These are phyloP conservation scores for Vulpes vulpes DNA, from an alignment of 2,113 vertebrate species.

Conservation along the genomic window DNA sequence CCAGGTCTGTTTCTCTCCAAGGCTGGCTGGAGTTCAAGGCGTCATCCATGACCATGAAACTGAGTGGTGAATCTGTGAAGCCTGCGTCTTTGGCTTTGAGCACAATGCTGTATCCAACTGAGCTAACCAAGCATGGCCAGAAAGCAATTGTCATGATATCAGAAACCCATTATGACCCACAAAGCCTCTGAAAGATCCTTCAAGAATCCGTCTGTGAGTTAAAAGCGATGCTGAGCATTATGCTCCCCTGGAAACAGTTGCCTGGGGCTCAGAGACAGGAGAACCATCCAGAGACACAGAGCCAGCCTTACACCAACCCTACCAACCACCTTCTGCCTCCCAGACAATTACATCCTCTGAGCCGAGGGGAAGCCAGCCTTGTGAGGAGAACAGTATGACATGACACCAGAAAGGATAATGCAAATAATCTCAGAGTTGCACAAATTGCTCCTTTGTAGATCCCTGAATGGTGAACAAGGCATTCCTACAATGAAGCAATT, in stretches of 20 bases:
- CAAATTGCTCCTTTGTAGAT: not conserved
- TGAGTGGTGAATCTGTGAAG: not conserved
- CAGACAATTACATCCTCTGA: not conserved
- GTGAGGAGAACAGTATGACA: not conserved
- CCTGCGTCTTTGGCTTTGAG: conserved; percentile 15
- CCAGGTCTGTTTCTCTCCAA: not conserved
- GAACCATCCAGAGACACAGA: not conserved
- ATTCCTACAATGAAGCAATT: not conserved
- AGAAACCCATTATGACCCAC: conserved; percentile 47
- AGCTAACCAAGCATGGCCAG: conserved; percentile 34
- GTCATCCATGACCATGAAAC: not conserved
- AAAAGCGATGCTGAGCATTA: not conserved
- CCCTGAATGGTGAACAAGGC: not conserved
- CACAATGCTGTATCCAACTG: not conserved
- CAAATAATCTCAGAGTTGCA: not conserved
- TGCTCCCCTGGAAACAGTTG: conserved; percentile 20
- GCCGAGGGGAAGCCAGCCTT: not conserved
- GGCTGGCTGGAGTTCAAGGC: not conserved
- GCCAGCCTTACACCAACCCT: not conserved
- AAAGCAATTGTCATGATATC: conserved; percentile 34
- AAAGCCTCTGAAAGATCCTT: not conserved
- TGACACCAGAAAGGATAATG: not conserved
- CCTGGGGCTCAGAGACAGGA: not conserved
- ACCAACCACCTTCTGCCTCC: not conserved
- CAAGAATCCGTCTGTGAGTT: not conserved